Base-by-base conservation (phyloP, 2,797 vertebrate genomes). In the Alca torda region DNA sequence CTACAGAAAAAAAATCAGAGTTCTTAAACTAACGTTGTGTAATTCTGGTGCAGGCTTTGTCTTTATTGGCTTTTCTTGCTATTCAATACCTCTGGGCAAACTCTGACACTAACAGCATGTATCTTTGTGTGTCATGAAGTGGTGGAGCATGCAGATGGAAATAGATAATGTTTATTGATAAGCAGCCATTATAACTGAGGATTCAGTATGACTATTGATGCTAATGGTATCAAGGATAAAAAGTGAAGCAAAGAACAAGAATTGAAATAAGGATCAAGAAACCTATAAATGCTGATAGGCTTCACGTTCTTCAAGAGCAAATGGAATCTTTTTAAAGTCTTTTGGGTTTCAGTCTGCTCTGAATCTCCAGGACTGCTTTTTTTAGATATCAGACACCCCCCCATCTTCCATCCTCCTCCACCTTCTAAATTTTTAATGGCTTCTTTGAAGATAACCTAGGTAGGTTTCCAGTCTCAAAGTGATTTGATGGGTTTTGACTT, bases 261-360 rank as follows among this genome's bases (percentile, higher is more conserved):
- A 41, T 23, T 80, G 15, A 41, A 80, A 54, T 13, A n/a, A 78
- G 33, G 20, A 67, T 48, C 24, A 82, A 28, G 64, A 89, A 61
- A 51, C 7, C 13, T 19, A 18, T 86, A 35, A 69, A 59, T 61
- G 35, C 28, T 0, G 0, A 30, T 18, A 74, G 61, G 14, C 54
- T 72, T 80, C 46, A 65, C 0, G 0, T 64, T 88, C 82, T 85
- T 51, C 86, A 88, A 81, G 83, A 91, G 21, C 82, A 48, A 77
- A 61, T 64, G 21, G 31, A 41, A 17, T 78, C 53, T 92, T 53
- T 53, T 6, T 63, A 61, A 95, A 85, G 85, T 93, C 17, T 86
- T 95, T 31, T 13, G 33, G 51, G 25, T 78, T 80, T 90, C 72
- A 65, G 74, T 93, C 92, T 96, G 84, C 91, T 97, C 92, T 82